Percentiles rank a stretch among this genome's conserved stretches.
Evolutionary conservation across 2,888 invertebrate genomes (phyloP).

Genomic region (Brenthis hecate): DNA sequence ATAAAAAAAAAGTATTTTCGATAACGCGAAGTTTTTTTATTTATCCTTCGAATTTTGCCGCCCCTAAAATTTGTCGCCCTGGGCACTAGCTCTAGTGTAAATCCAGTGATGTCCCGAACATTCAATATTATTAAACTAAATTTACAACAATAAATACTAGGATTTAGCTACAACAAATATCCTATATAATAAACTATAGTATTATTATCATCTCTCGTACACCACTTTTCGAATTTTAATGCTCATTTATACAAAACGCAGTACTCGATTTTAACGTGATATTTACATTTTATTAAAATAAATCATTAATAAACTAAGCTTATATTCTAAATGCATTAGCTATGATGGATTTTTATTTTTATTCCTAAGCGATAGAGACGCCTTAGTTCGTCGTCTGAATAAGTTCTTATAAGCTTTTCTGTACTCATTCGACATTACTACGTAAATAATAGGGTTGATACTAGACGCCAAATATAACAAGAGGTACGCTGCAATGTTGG

Average conservation of each 20-base stretch:
- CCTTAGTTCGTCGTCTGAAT: slow-evolving; percentile 79
- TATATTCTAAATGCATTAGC: slow-evolving; percentile 14
- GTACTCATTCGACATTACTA: slow-evolving; percentile 96
- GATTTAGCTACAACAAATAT: slow-evolving; percentile 10
- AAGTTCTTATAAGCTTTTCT: slow-evolving; percentile 92
- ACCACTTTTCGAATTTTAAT: neutral
- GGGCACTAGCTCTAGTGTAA: no score
- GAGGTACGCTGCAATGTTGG: slow-evolving; percentile 92
- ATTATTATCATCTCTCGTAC: neutral
- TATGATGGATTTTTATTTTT: slow-evolving; percentile 26
- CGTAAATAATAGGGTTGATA: slow-evolving; percentile 95
- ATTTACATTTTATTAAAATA: slow-evolving; percentile 14
- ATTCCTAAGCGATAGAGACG: slow-evolving; percentile 39
- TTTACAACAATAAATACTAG: slow-evolving; percentile 26
- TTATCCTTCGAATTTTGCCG: no score
- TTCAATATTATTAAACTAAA: slow-evolving; percentile 1
- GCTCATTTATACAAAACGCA: neutral
- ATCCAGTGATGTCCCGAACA: neutral
- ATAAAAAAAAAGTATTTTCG: no score
- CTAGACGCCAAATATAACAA: slow-evolving; percentile 93
- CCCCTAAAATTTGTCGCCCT: no score
- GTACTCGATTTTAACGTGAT: slow-evolving; percentile 4
- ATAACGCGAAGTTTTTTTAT: no score
- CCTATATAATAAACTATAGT: neutral
- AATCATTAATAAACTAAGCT: neutral